Evolutionary conservation across 2,888 invertebrate genomes (phyloP), one percentile per base, ranked within the genome.

Genomic region (Apamea epomidion): DNA sequence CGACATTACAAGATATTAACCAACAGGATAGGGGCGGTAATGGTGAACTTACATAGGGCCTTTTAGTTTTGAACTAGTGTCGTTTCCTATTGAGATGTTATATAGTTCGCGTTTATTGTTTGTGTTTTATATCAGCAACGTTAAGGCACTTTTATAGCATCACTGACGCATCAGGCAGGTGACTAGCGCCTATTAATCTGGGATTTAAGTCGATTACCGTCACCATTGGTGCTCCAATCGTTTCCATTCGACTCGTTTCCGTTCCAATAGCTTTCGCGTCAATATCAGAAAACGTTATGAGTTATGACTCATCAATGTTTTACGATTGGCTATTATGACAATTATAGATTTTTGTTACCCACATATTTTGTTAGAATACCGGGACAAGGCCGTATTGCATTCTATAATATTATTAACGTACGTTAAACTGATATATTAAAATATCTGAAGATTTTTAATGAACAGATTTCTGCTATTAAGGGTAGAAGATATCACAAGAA

Each of bases 181-280:
- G 87, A 86, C 86, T 81, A 78, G 68, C 14, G 71, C 71, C 86
- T 84, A 84, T 86, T 87, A 87, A 87, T 87, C 84, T 78, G 77
- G 76, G 73, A 79, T 82, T 79, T 84, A 86, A 82, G 70, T 79
- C 78, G 84, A 87, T 87, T 86, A 87, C 76, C 81, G 51, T 62
- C 70, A 78, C 76, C 72, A 82, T 84, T 81, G 76, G 82, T 83
- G 84, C 80, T 86, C 70, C 81, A 87, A 86, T 87, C 80, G 86
- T 75, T 84, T 80, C 67, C 82, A 74, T 81, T 82, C 67, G 80
- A 37, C 54, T 82, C 84, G 82, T 84, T 88, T 86, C 80, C 86
- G 81, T 76, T 84, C 74, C 80, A 80, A 86, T 81, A 78, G 86
- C 82, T 76, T 84, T 84, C 84, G n/a, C 81, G 71, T 80, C 80